phyloP scores from a whole-genome alignment of 2,888 invertebrate species.

The Brenthis hecate region DNA sequence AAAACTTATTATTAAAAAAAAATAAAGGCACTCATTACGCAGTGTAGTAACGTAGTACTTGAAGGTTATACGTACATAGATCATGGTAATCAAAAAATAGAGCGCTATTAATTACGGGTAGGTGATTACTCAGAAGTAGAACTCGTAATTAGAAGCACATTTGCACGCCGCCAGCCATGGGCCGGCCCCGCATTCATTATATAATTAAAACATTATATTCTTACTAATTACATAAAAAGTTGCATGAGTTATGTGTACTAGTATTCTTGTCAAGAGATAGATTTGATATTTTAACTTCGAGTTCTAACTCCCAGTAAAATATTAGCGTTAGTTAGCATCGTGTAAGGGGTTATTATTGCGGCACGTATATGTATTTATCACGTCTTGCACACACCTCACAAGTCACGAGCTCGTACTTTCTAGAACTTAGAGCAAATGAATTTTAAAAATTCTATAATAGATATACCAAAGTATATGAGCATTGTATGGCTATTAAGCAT shows the following conservation, averaged over 20 bases:
- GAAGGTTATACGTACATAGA: conserved; percentile 35
- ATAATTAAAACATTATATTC: conserved; percentile 59
- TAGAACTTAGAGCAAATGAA: neutral
- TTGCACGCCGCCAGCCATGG: conserved; percentile 56
- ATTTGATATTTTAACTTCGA: conserved; percentile 6
- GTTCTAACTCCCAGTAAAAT: conserved; percentile 1
- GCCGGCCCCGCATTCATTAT: conserved; percentile 50
- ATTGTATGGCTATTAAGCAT: too few species aligned
- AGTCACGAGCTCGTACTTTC: conserved; percentile 8
- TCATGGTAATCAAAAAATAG: conserved; percentile 55
- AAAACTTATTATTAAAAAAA: too few species aligned
- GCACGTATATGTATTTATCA: conserved; percentile 11
- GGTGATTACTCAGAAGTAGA: conserved; percentile 68
- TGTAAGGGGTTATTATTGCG: conserved; percentile 15
- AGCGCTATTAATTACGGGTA: conserved; percentile 60
- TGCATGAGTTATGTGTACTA: conserved; percentile 5
- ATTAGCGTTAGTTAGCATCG: neutral
- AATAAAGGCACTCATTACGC: conserved; percentile 42
- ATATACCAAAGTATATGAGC: too few species aligned
- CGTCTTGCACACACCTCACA: conserved; percentile 5
- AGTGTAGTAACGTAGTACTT: conserved; percentile 37
- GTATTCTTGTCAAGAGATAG: neutral
- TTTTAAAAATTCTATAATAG: neutral
- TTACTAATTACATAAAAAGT: conserved; percentile 26
- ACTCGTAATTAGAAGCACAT: conserved; percentile 70